Conservation (phyloP, 2,113 vertebrate species). For the Bettongia penicillata region DNA sequence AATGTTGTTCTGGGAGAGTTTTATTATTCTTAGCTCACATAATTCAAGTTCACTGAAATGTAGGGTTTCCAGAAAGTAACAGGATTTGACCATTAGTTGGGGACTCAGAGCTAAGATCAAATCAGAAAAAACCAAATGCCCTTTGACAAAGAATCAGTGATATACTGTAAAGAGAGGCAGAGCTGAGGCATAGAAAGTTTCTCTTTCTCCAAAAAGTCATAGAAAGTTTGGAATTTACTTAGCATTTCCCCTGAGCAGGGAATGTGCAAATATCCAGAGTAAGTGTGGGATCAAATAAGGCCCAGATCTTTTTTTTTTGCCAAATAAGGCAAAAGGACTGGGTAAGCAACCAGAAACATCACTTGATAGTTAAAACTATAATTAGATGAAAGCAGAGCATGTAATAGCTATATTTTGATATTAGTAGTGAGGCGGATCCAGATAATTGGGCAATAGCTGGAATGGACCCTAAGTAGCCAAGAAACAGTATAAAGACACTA, state of each 20-base stretch:
- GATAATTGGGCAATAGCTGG: background rate
- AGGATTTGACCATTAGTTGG: background rate
- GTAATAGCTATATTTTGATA: background rate
- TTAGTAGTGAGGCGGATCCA: background rate
- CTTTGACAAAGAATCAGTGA: background rate
- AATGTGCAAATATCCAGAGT: background rate
- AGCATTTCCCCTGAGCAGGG: background rate
- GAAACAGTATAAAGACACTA: background rate
- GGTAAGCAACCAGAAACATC: background rate
- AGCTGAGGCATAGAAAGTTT: background rate
- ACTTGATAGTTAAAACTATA: background rate
- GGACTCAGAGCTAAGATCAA: background rate
- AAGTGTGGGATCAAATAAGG: background rate
- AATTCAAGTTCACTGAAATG: background rate
- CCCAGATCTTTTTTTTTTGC: background rate
- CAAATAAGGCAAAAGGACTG: background rate
- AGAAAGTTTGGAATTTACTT: background rate
- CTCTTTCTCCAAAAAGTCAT: background rate
- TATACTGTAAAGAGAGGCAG: background rate
- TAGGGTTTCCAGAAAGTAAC: background rate
- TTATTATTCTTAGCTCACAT: background rate
- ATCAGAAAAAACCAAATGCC: background rate
- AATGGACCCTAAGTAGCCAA: background rate
- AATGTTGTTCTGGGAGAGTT: background rate
- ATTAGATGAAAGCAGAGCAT: background rate